Base-by-base conservation (phyloP, 2,113 vertebrate species). In the Phoxinus phoxinus region DNA sequence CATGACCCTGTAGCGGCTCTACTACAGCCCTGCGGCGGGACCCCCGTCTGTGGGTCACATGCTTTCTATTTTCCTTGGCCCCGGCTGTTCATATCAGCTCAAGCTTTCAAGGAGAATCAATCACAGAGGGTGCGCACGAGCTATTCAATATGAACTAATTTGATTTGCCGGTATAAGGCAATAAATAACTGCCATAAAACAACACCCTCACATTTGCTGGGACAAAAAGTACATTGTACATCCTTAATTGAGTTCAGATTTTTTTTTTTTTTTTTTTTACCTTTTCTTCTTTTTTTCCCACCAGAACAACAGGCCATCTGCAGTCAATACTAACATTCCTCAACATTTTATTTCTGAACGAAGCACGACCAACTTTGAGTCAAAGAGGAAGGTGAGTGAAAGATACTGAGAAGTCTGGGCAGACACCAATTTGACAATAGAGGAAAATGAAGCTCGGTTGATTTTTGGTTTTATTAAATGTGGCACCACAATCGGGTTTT, bases 151-250 rank as follows among this genome's bases (percentile, higher is more conserved):
- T 90, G 91, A 94, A 92, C 91, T 94, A 89, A 93, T 95, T 93
- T 93, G 92, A 94, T 94, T 94, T 93, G 84, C 91, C 88, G 93
- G 93, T 93, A 93, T 91, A 93, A 90, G 92, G 89, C 88, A 88
- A 93, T 95, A 94, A 95, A 94, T 93, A 94, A 93, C 76, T 37
- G 90, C 90, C 90, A 89, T 95, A 93, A 95, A 95, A 89, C 88
- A 88, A 88, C 86, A 84, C 86, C 82, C 74, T 83, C 4, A 84
- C 82, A 59, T 86, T 79, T 75, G 76, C 74, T 58, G 48, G 90
- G 88, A 94, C 93, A 95, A 78, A 90, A 91, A 87, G 19, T 3
- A 90, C 88, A 91, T 93, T 94, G 93, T 94, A 86, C 79, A 76
- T 83, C 44, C 87, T 86, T 94, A 94, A 94, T 94, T 94, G 91